phyloP scores from a whole-genome alignment of 2,113 vertebrate genomes.

The Microtus oregoni region DNA sequence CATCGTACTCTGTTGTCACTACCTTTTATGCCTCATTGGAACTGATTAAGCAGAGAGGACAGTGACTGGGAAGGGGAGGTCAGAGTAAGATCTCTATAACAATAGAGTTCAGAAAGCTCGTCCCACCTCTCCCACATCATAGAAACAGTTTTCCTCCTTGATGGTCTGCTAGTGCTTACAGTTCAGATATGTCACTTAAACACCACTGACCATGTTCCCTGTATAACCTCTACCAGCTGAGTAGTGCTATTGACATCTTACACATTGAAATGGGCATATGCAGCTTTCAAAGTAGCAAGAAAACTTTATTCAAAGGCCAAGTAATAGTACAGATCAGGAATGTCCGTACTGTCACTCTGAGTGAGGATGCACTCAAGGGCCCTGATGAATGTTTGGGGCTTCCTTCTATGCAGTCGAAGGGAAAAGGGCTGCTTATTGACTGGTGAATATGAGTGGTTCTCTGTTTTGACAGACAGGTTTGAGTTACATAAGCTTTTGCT shows the following conservation, averaged over 20 bases:
- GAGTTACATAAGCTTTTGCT: not conserved
- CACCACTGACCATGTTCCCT: not conserved
- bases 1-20: too few relatives aligned
- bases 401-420: not conserved
- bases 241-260: not conserved
- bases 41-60: too few relatives aligned
- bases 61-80: not conserved
- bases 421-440: not conserved
- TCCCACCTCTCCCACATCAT: not conserved
- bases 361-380: not conserved
- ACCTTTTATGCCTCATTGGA: not conserved
- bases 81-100: not conserved
- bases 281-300: not conserved
- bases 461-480: not conserved
- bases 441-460: not conserved
- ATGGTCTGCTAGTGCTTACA: not conserved
- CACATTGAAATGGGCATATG: not conserved
- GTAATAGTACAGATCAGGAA: not conserved
- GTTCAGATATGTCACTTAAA: not conserved
- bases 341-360: not conserved
- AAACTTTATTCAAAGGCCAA: not conserved
- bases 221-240: not conserved
- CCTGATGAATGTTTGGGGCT: not conserved
- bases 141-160: conserved; percentile 2
- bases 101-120: not conserved